Evolutionary conservation across 2,113 vertebrate genomes (phyloP).

Genomic region (Melanocharis versteri): DNA sequence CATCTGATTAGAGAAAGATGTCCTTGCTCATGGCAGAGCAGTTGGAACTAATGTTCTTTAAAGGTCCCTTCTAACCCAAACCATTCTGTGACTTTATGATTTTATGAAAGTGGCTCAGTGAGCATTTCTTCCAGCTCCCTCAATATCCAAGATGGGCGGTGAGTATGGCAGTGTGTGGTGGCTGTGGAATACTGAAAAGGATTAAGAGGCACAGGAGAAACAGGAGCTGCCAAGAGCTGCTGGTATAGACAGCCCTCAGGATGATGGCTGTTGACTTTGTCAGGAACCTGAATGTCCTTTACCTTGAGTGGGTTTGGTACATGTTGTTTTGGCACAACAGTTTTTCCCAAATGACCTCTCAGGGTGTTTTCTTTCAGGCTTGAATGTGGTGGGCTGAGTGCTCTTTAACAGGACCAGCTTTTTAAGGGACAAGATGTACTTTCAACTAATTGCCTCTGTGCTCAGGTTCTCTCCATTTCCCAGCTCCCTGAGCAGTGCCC

Average conservation of each 20-base stretch:
- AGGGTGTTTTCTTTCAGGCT: not conserved
- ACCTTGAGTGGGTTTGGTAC: not conserved
- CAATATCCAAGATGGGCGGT: not conserved
- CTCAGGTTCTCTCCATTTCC: not conserved
- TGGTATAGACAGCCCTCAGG: not conserved
- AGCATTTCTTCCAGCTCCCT: not conserved
- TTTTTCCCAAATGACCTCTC: not conserved
- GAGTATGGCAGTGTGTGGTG: rapidly evolving
- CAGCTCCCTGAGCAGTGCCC: not conserved
- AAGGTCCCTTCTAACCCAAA: not conserved
- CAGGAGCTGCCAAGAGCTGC: not conserved
- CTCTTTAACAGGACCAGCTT: not conserved
- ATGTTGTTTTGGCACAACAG: not conserved
- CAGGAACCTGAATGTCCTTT: not conserved
- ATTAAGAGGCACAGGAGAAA: not conserved
- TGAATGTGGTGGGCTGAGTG: not conserved
- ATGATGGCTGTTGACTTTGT: not conserved
- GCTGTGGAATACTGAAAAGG: not conserved
- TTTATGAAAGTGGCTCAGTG: not conserved
- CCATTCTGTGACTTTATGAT: not conserved
- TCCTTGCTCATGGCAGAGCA: not conserved
- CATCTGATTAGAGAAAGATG: not conserved
- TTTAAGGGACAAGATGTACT: slow-evolving; percentile 38
- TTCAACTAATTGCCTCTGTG: slow-evolving; percentile 24
- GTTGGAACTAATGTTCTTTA: not conserved